Base-by-base conservation (phyloP, 1,140 invertebrate genomes). In the Pectinophora gossypiella region DNA sequence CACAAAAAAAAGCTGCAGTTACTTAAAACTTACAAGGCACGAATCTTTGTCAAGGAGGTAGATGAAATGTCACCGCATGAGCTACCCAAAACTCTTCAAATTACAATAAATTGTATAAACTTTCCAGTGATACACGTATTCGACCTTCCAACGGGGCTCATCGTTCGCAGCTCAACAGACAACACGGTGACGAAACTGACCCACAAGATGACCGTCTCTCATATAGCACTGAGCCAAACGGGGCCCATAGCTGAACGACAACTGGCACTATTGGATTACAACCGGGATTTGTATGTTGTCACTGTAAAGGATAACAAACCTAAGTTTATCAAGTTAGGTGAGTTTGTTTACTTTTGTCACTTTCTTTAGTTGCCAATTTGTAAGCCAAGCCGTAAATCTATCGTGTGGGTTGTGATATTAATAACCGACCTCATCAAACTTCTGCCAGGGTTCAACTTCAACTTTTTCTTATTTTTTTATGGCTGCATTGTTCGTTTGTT, bases 101-200 rank as follows among this genome's bases (percentile, higher is more conserved):
- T n/a, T n/a, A n/a, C n/a, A n/a, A n/a, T n/a, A n/a, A n/a, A n/a
- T n/a, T n/a, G n/a, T n/a, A n/a, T n/a, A 51, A 20, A 19, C 51
- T 43, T 90, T 91, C 57, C 73, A 96, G 94, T 92, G 19, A 88
- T 98, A 22, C 94, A 97, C 64, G 89, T 98, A n/a, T 93, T 97
- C 74, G 96, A 98, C 76, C 87, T 96, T 9, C 87, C 87, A 71
- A 91, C 59, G 90, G 91, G 79, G 92, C 92, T 66, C 91, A 94
- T 87, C 81, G 91, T 58, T 73, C 93, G 63, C 85, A 92, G 66
- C 49, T 84, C 85, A 20, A 61, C 76, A 0, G 86, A 89, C 38
- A 94, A 96, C 77, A 91, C 91, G 15, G 87, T 88, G 80, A 88
- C 76, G 62, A 89, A 76, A 88, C 89, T 88, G 49, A 80, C 89